Conservation (phyloP, 1,140 invertebrate species). For the Lerema accius region DNA sequence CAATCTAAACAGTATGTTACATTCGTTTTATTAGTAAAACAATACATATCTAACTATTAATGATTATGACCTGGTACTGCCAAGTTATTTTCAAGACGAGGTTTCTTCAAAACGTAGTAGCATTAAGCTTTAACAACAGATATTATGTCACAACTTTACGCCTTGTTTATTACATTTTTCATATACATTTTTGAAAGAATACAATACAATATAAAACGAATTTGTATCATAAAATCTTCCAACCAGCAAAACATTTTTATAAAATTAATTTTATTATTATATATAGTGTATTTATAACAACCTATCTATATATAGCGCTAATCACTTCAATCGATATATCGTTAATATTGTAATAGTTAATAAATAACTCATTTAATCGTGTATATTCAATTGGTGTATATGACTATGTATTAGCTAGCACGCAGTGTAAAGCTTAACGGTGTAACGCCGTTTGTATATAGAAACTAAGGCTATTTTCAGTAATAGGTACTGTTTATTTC, state of each 20-base stretch:
- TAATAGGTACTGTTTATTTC: background rate
- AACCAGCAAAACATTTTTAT: slow-evolving; percentile 7
- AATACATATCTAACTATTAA: too few relatives aligned
- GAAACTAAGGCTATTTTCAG: slow-evolving; percentile 25
- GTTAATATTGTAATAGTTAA: slow-evolving; percentile 13
- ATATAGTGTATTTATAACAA: too few relatives aligned
- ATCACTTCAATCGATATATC: slow-evolving; percentile 5
- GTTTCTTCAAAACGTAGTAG: too few relatives aligned
- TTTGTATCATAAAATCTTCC: background rate
- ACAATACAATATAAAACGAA: background rate
- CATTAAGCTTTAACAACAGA: too few relatives aligned
- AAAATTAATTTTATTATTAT: background rate
- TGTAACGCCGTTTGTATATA: slow-evolving; percentile 33
- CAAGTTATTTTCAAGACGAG: too few relatives aligned
- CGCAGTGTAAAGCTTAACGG: slow-evolving; percentile 32
- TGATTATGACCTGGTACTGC: too few relatives aligned
- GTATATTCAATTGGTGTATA: slow-evolving; percentile 31
- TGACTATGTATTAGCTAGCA: slow-evolving; percentile 31
- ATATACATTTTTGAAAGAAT: too few relatives aligned
- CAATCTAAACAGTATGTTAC: too few relatives aligned
- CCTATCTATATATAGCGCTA: slow-evolving; percentile 2
- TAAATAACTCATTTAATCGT: slow-evolving; percentile 9
- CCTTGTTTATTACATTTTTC: too few relatives aligned
- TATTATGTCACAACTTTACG: too few relatives aligned
- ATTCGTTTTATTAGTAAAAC: too few relatives aligned